These are phyloP conservation scores for Therioaphis trifolii DNA, from an alignment of 2,888 invertebrate genomes.

Conservation along the genomic window DNA sequence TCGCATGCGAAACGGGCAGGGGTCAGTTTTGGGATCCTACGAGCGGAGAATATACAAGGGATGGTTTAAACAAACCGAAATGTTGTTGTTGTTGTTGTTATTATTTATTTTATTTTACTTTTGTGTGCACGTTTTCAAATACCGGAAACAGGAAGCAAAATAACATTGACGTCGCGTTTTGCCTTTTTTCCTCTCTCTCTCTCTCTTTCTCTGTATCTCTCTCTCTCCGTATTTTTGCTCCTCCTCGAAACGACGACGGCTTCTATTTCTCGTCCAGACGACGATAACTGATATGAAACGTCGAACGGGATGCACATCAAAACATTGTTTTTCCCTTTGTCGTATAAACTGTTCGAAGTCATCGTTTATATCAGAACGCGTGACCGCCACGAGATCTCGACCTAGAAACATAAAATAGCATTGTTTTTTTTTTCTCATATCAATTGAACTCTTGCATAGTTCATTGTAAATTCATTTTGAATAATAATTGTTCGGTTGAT, in stretches of 20 bases:
- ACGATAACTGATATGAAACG: neutral
- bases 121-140: constrained; percentile 12
- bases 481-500: neutral
- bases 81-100: neutral
- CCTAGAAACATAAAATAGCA: neutral
- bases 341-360: neutral
- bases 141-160: constrained; percentile 31
- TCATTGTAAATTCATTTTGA: constrained; percentile 26
- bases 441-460: neutral
- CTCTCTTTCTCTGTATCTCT: neutral
- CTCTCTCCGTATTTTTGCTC: neutral
- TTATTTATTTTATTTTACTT: constrained; percentile 10
- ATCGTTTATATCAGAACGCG: neutral
- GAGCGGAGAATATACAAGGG: constrained; percentile 15
- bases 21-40: constrained; percentile 40
- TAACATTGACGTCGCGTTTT: constrained; percentile 28
- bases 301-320: constrained; percentile 32
- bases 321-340: neutral
- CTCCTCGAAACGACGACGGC: neutral
- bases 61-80: constrained; percentile 50
- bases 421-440: neutral
- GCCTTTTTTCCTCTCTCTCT: neutral
- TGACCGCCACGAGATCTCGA: neutral
- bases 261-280: neutral
- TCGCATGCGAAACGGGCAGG: constrained; percentile 42